phyloP scores from a whole-genome alignment of 2,797 vertebrate species.

The Microchirus variegatus region DNA sequence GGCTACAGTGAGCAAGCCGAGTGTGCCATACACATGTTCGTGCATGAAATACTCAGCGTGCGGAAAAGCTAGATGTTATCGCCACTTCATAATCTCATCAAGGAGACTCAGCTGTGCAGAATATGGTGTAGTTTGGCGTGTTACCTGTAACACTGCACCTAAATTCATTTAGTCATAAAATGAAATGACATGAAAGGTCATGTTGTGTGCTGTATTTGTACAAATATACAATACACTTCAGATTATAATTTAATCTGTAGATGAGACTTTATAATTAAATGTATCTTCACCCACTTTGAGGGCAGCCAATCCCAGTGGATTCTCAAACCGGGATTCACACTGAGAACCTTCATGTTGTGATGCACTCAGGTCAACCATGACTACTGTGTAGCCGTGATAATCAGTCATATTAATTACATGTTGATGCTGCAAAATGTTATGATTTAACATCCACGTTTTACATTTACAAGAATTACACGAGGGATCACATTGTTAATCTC shows the following conservation, averaged over 20 bases:
- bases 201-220: not conserved
- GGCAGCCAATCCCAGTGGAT: too few relatives aligned
- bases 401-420: not conserved
- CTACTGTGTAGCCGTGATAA: not conserved
- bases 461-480: not conserved
- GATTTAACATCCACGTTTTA: not conserved
- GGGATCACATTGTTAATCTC: not conserved
- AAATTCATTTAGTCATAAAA: conserved; percentile 7
- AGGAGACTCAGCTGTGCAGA: conserved; percentile 1
- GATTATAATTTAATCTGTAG: not conserved
- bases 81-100: conserved; percentile 37
- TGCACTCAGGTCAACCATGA: not conserved
- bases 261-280: too few relatives aligned
- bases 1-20: conserved; percentile 5
- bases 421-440: not conserved
- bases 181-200: not conserved
- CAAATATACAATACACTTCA: not conserved
- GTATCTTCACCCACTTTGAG: too few relatives aligned
- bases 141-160: not conserved
- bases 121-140: conserved; percentile 14
- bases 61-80: conserved; percentile 10
- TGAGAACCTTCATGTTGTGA: not conserved
- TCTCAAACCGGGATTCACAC: not conserved
- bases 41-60: conserved; percentile 12
- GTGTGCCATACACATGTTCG: conserved; percentile 27